Percentiles rank a stretch among this genome's conserved stretches.
These are phyloP conservation scores for Listronotus bonariensis DNA, from an alignment of 1,140 invertebrate species.

Conservation along the genomic window DNA sequence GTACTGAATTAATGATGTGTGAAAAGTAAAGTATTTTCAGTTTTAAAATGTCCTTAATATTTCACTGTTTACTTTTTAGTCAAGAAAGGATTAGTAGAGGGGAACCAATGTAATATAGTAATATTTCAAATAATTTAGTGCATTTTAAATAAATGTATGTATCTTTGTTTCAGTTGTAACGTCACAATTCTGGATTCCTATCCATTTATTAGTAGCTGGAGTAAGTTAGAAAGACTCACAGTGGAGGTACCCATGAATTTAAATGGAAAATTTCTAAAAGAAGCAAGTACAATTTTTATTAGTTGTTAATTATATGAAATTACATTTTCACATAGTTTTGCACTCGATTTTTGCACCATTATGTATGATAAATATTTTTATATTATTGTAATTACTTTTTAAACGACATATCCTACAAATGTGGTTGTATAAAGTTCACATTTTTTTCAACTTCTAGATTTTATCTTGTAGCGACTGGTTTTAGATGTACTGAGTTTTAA, in stretches of 20 bases:
- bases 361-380: too few relatives aligned
- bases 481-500: too few relatives aligned
- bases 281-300: conserved; percentile 5
- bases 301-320: too few relatives aligned
- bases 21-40: not conserved
- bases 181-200: conserved; percentile 26
- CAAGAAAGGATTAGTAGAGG: not conserved
- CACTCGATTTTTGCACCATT: too few relatives aligned
- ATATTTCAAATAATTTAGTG: not conserved
- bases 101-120: conserved; percentile 6
- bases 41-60: not conserved
- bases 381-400: too few relatives aligned
- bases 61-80: conserved; percentile 7
- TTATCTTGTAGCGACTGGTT: too few relatives aligned
- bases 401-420: too few relatives aligned
- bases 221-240: conserved; percentile 18
- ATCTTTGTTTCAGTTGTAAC: conserved; percentile 30
- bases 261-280: conserved; percentile 25
- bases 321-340: too few relatives aligned
- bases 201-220: conserved; percentile 22
- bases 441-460: too few relatives aligned
- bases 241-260: conserved; percentile 23
- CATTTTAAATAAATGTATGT: not conserved
- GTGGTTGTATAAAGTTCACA: too few relatives aligned
- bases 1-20: conserved; percentile 25